These are phyloP conservation scores for Oedothorax gibbosus DNA, from an alignment of 1,140 invertebrate species.

Conservation along the genomic window DNA sequence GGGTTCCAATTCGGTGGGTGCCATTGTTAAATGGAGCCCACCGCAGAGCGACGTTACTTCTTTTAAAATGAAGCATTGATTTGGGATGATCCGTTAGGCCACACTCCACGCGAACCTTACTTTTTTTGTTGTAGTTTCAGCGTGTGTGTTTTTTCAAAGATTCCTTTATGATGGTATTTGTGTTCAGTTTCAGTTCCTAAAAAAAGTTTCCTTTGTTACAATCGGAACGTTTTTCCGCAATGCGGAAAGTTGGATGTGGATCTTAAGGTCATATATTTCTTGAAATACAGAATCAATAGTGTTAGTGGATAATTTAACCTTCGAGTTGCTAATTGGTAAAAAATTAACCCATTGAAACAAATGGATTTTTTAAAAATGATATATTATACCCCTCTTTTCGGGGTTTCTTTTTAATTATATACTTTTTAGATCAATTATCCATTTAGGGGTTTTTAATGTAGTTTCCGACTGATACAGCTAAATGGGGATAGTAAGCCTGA, in stretches of 20 bases:
- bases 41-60: slow-evolving; percentile 29
- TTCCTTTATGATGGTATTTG: slow-evolving; percentile 42
- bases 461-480: no score
- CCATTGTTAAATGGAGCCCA: slow-evolving; percentile 46
- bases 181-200: slow-evolving; percentile 35
- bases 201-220: slow-evolving; percentile 29
- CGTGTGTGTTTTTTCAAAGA: background rate
- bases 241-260: slow-evolving; percentile 3
- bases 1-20: slow-evolving; percentile 34
- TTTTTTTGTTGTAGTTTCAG: background rate
- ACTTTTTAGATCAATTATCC: no score
- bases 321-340: no score
- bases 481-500: no score
- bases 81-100: slow-evolving; percentile 36
- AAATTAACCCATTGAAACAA: no score
- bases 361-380: no score
- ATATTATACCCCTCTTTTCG: no score
- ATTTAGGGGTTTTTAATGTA: no score
- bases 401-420: no score
- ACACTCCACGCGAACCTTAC: slow-evolving; percentile 7
- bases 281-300: no score
- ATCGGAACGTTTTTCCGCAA: slow-evolving; percentile 9
- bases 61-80: slow-evolving; percentile 52
- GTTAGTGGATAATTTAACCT: no score
- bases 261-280: no score